Evolutionary conservation across 2,113 vertebrate genomes (phyloP).

Genomic region (Ceyx cyanopectus): DNA sequence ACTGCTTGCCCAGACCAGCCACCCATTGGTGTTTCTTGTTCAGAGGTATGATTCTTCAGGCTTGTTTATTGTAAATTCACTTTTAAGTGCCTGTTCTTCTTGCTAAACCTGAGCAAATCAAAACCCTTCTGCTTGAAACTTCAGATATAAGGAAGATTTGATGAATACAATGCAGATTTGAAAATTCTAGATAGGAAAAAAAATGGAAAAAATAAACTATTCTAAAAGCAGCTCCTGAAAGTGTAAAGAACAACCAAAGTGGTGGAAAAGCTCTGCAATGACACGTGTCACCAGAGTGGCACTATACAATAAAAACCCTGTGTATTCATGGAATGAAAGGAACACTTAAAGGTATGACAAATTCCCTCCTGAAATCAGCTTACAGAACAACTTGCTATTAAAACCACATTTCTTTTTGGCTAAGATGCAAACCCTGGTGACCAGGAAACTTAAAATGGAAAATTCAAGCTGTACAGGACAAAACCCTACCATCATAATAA

Average conservation of each 20-base stretch:
- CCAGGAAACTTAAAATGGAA: not conserved
- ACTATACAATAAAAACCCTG: accelerated
- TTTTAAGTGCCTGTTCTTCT: not conserved
- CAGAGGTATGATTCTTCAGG: not conserved
- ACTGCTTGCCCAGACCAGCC: not conserved
- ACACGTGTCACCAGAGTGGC: not conserved
- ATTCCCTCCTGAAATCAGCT: not conserved
- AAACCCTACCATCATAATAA: not conserved
- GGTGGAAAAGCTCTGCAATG: not conserved
- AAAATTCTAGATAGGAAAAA: not conserved
- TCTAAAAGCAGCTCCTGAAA: not conserved
- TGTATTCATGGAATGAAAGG: not conserved
- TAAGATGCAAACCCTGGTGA: not conserved
- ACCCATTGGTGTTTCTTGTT: not conserved
- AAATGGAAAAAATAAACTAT: not conserved
- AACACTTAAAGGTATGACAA: not conserved
- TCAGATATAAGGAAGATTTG: not conserved
- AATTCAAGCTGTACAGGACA: not conserved
- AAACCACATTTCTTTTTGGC: not conserved
- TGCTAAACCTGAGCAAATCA: not conserved
- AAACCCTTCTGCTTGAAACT: not conserved
- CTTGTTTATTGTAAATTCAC: not conserved
- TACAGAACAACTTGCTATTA: not conserved
- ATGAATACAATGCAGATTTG: not conserved
- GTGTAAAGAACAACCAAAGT: no score